These are phyloP conservation scores for Calliphora vomitoria DNA, from an alignment of 2,888 invertebrate species.

Conservation along the genomic window DNA sequence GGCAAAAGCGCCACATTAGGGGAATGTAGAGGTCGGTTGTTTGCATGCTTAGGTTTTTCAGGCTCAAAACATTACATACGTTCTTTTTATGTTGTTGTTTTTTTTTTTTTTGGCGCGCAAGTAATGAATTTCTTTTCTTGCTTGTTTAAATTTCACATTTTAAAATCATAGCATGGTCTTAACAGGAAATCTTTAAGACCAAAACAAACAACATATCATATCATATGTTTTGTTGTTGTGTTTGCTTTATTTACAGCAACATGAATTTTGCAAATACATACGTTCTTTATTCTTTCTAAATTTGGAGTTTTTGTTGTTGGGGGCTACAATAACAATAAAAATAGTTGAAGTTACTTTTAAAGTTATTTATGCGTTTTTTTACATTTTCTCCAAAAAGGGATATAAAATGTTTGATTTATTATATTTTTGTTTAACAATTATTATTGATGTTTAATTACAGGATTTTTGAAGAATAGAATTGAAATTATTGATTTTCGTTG, in stretches of 20 bases:
- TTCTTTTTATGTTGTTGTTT: slow-evolving; percentile 4
- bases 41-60: not conserved
- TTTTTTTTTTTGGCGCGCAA: slow-evolving; percentile 61
- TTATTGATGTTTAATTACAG: too few relatives aligned
- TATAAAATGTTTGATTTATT: too few relatives aligned
- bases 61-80: not conserved
- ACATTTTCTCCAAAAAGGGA: too few relatives aligned
- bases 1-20: not conserved
- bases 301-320: too few relatives aligned
- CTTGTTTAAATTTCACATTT: slow-evolving; percentile 3
- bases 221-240: not conserved
- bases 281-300: too few relatives aligned
- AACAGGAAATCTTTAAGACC: not conserved
- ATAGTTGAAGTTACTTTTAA: too few relatives aligned
- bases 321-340: too few relatives aligned
- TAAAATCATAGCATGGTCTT: not conserved
- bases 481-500: too few relatives aligned
- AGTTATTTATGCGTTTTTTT: too few relatives aligned
- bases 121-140: slow-evolving; percentile 32
- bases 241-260: not conserved
- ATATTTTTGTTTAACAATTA: too few relatives aligned
- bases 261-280: too few relatives aligned
- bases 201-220: not conserved
- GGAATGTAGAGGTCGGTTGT: not conserved
- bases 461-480: too few relatives aligned